These are phyloP conservation scores for Sebastes jordani DNA, from an alignment of 2,797 vertebrate species.

Conservation along the genomic window DNA sequence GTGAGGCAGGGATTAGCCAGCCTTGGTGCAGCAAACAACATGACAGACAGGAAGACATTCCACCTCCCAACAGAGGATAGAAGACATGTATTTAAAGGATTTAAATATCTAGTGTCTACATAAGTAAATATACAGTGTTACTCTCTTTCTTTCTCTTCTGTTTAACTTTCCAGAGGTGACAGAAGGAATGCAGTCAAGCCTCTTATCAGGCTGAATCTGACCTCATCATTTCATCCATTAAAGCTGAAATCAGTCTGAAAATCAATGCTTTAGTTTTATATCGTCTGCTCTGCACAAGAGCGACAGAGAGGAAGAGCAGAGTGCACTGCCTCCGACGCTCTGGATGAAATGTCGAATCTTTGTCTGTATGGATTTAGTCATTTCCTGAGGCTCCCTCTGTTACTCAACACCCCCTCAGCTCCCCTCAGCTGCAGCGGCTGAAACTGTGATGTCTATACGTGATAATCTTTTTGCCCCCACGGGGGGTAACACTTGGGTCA, in stretches of 20 bases:
- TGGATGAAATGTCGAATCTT: slow-evolving; percentile 40
- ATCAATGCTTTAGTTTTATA: slow-evolving; percentile 31
- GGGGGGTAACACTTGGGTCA: slow-evolving; percentile 44
- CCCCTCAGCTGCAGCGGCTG: slow-evolving; percentile 15
- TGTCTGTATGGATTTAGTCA: slow-evolving; percentile 44
- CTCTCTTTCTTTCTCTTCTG: background rate
- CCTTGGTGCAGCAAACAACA: slow-evolving; percentile 8
- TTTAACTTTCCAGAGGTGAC: slow-evolving; percentile 6
- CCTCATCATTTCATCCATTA: slow-evolving; percentile 49
- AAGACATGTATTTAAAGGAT: background rate
- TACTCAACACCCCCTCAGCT: slow-evolving; percentile 38
- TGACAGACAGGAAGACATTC: slow-evolving; percentile 14
- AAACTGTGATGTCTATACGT: slow-evolving; percentile 28
- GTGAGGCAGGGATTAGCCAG: slow-evolving; percentile 7
- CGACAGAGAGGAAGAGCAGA: background rate
- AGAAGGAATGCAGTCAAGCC: slow-evolving; percentile 1
- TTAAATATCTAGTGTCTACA: background rate
- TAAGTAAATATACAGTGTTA: background rate
- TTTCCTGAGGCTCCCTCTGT: slow-evolving; percentile 41
- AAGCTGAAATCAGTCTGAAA: slow-evolving; percentile 53
- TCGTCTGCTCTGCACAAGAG: slow-evolving; percentile 10
- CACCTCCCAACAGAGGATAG: background rate
- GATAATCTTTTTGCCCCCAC: slow-evolving; percentile 51
- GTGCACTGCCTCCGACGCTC: background rate
- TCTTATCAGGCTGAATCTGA: slow-evolving; percentile 23